Conservation (phyloP, 2,888 invertebrate species). For the Morinoia aosen region DNA sequence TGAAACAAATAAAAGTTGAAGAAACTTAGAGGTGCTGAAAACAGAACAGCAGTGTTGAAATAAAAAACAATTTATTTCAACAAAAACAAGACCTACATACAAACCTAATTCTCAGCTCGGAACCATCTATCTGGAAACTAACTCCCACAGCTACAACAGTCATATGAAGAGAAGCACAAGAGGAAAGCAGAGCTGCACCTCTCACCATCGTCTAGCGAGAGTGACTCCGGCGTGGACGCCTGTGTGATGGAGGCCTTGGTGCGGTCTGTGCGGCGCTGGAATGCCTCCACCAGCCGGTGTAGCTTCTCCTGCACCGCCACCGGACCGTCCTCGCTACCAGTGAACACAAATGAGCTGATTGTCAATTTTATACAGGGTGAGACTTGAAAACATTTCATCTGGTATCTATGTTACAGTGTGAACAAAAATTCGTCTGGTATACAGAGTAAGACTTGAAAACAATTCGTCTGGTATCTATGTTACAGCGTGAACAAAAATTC, state of each 20-base stretch:
- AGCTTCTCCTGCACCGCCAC: slow-evolving; percentile 62
- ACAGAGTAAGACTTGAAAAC: background rate
- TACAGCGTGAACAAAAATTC: background rate
- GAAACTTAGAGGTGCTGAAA: too few relatives aligned
- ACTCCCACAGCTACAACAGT: background rate
- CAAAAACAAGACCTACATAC: too few relatives aligned
- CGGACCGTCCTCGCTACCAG: slow-evolving; percentile 34
- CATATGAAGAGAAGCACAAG: background rate
- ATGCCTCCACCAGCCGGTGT: slow-evolving; percentile 75
- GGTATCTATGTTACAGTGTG: background rate
- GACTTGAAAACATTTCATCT: background rate
- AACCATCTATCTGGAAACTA: background rate
- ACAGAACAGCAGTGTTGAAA: too few relatives aligned
- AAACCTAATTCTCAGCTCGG: too few relatives aligned
- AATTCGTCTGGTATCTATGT: background rate
- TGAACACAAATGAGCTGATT: background rate
- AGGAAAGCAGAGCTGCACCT: background rate
- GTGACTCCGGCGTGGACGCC: slow-evolving; percentile 78
- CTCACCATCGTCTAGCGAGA: slow-evolving; percentile 73
- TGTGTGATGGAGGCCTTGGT: slow-evolving; percentile 77
- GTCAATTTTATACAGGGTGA: background rate
- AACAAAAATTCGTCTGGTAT: background rate
- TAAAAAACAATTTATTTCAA: too few relatives aligned
- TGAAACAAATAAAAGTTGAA: too few relatives aligned
- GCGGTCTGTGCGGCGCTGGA: slow-evolving; percentile 76